Percentiles rank a stretch among this genome's conserved stretches.
These are phyloP conservation scores for Rhinichthys osculus DNA, from an alignment of 2,797 vertebrate species.

Conservation along the genomic window DNA sequence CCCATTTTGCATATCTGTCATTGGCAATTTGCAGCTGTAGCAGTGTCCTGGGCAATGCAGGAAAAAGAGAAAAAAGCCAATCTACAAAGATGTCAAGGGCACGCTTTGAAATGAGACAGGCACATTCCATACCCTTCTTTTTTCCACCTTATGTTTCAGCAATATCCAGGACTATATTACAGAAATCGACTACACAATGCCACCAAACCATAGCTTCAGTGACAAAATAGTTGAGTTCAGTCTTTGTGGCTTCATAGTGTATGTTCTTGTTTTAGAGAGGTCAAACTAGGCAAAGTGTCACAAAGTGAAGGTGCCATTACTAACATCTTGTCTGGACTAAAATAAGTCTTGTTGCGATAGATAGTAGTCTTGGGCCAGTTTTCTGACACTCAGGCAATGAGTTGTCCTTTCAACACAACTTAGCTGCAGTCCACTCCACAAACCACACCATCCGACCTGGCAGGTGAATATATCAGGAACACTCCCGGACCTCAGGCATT, in stretches of 20 bases:
- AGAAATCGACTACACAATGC: constrained; percentile 32
- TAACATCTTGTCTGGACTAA: constrained; percentile 55
- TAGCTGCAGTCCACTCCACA: constrained; percentile 53
- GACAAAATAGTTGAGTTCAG: constrained; percentile 14
- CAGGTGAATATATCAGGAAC: constrained; percentile 77
- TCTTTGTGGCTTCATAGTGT: constrained; percentile 28
- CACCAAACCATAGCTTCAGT: constrained; percentile 15
- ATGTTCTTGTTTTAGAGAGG: constrained; percentile 24
- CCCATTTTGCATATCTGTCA: constrained; percentile 77
- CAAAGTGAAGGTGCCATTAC: constrained; percentile 42
- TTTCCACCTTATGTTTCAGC: constrained; percentile 57
- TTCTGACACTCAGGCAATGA: constrained; percentile 72
- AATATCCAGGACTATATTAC: constrained; percentile 58
- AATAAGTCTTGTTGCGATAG: constrained; percentile 68
- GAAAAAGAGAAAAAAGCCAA: constrained; percentile 57
- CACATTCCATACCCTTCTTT: constrained; percentile 60
- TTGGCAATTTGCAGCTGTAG: constrained; percentile 74
- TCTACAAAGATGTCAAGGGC: constrained; percentile 77
- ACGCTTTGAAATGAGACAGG: constrained; percentile 76
- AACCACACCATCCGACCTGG: constrained; percentile 74
- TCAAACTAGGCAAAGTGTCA: constrained; percentile 34
- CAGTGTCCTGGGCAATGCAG: constrained; percentile 66
- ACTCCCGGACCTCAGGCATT: constrained; percentile 59
- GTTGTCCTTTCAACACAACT: constrained; percentile 56
- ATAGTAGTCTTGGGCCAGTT: constrained; percentile 71